Conservation (phyloP, 2,113 vertebrate species). For the Arizona elegans region DNA sequence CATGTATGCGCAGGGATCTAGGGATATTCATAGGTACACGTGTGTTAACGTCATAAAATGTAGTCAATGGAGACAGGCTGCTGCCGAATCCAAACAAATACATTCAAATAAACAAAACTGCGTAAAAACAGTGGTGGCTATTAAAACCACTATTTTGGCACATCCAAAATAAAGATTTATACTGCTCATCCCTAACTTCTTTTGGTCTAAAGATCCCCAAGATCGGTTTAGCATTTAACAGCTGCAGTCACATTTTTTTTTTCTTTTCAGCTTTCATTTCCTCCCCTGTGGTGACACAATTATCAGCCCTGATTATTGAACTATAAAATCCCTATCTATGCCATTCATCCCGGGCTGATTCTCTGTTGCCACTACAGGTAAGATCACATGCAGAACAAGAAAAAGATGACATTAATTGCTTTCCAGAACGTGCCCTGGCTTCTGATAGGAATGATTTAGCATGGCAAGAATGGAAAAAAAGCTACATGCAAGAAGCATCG, state of each 20-base stretch:
- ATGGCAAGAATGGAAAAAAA: background rate
- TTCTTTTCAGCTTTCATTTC: background rate
- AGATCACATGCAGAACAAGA: background rate
- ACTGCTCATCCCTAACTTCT: background rate
- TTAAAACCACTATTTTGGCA: background rate
- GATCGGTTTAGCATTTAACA: background rate
- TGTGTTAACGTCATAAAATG: background rate
- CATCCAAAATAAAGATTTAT: background rate
- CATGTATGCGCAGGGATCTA: background rate
- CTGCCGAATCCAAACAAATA: background rate
- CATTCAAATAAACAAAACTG: background rate
- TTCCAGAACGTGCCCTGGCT: background rate
- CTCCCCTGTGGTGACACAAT: background rate
- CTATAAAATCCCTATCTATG: background rate
- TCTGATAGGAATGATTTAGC: background rate
- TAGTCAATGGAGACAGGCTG: background rate
- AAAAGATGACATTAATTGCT: background rate
- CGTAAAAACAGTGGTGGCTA: background rate
- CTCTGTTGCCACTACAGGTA: background rate
- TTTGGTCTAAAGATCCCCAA: background rate
- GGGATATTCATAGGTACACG: background rate
- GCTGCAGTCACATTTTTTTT: background rate
- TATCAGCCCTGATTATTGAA: background rate
- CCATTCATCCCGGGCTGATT: background rate
- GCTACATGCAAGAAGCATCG: background rate